Base-by-base conservation (phyloP, 2,113 vertebrate species). In the Amazona guildingii region DNA sequence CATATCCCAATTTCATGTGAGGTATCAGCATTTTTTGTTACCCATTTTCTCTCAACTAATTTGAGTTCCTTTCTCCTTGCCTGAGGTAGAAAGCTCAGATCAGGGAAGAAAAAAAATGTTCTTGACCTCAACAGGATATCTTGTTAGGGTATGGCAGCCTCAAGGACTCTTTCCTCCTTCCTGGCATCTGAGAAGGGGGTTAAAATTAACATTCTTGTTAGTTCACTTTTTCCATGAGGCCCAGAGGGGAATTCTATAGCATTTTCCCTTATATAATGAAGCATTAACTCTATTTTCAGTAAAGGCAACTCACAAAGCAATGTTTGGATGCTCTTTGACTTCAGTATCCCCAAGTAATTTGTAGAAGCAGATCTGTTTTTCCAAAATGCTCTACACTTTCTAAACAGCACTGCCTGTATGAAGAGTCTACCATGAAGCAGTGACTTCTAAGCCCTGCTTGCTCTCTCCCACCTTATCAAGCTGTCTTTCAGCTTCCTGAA, bases 401-500 rank as follows among this genome's bases (percentile, higher is more conserved):
- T 67, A 63, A 93, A 70, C 57, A 86, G 63, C 1, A 7, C 54
- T 76, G 43, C 28, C 49, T 35, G 11, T 3, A 1, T 69, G 69
- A 90, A 67, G 12, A 20, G 35, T 25, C 52, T 76, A 17, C 43
- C 52, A 41, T 16, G 52, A 73, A 66, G 57, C 77, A 88, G 37
- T 12, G 82, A 51, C 66, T 88, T 86, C 69, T 37, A 37, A 73
- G 57, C 41, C 57, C 54, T 89, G 66, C n/a, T 62, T 89, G 57
- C 41, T 84, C 48, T 69, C 69, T 93, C 70, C 31, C 62, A 77
- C 31, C 52, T 91, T 94, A 95, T 54, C 66, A 77, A 95, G 44
- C 64, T 87, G 81, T 29, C 37, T 86, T 92, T 87, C 74, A 87
- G 52, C 63, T 91, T 87, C 46, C 75, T 94, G 83, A 89, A 93